Percentiles rank a stretch among this genome's conserved stretches.
Evolutionary conservation across 2,888 invertebrate species (phyloP).

Genomic region (Auanema sp.): DNA sequence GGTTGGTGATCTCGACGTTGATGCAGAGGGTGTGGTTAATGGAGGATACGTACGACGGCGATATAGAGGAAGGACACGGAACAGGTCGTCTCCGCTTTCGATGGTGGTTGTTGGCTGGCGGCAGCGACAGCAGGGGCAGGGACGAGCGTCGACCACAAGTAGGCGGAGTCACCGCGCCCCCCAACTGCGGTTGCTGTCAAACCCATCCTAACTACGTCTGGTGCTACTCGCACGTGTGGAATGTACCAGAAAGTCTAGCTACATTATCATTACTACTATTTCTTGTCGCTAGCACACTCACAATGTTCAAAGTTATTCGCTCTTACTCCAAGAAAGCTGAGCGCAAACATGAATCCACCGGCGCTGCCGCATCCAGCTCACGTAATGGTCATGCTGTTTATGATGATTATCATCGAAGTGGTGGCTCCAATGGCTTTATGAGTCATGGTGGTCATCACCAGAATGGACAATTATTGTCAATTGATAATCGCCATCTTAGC

Average conservation of each 20-base stretch:
- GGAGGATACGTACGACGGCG: conserved; percentile 20
- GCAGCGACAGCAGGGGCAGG: conserved; percentile 14
- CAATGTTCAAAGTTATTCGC: conserved; percentile 73
- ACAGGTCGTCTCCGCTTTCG: conserved; percentile 13
- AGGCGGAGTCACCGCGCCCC: conserved; percentile 16
- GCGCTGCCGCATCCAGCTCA: conserved; percentile 22
- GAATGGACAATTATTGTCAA: conserved; percentile 70
- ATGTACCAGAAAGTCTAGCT: conserved; percentile 48
- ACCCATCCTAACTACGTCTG: conserved; percentile 36
- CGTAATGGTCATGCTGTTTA: conserved; percentile 23
- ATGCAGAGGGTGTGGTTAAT: conserved; percentile 23
- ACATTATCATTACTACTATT: conserved; percentile 44
- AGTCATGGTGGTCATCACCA: conserved; percentile 19
- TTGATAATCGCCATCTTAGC: conserved; percentile 39
- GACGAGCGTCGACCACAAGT: conserved; percentile 17
- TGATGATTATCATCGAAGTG: conserved; percentile 4
- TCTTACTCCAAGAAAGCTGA: conserved; percentile 67
- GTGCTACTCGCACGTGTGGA: conserved; percentile 43
- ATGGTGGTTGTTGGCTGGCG: conserved; percentile 4
- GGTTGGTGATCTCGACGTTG: conserved; percentile 15
- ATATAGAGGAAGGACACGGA: conserved; percentile 22
- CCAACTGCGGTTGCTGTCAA: conserved; percentile 5
- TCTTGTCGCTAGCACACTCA: conserved; percentile 65
- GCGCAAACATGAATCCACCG: conserved; percentile 57
- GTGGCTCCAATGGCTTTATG: conserved; percentile 55